Evolutionary conservation across 2,797 vertebrate genomes (phyloP), one percentile per base, ranked within the genome.

Genomic region (Micropoecilia bifurca): DNA sequence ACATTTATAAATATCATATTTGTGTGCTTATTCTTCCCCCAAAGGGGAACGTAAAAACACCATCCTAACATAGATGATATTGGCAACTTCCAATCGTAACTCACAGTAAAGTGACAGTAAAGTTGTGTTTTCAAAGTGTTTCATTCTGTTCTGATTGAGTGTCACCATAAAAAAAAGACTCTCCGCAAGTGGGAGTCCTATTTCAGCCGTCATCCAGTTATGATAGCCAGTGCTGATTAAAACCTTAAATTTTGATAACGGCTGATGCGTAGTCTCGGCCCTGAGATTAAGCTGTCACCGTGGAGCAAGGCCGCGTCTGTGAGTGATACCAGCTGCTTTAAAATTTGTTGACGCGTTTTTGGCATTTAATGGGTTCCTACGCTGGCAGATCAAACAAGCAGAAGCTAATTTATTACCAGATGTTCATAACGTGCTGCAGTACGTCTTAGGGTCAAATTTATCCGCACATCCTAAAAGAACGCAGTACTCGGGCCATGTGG

Each of bases 71-170:
- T 88, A 81, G 91, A 72, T 57, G 28, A 55, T 25, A 74, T 88
- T 46, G 84, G 85, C 85, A 71, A 43, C 86, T 76, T 84, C 82
- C 68, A 81, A 73, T 88, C 90, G 77, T 90, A 89, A 91, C 76
- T 91, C 76, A 88, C 78, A 74, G 77, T 2, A 7, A 80, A 86
- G 75, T 92, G 83, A 82, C 85, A 68, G 78, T 87, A 82, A 83
- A 88, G 91, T 92, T 92, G 91, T 92, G 85, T 91, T 90, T 91
- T 91, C 92, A 90, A 87, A 93, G 85, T 87, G 83, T 73, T 90
- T 92, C 85, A 90, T 91, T 91, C 79, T 74, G 73, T 87, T 93
- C 89, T 93, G 89, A 94, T 93, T 90, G 86, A 87, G 85, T 86
- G 85, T 46, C 76, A n/a, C 78, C 88, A 3, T 93, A 92, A 92